phyloP scores from a whole-genome alignment of 1,140 invertebrate species.

The Cyrtorhinus lividipennis region DNA sequence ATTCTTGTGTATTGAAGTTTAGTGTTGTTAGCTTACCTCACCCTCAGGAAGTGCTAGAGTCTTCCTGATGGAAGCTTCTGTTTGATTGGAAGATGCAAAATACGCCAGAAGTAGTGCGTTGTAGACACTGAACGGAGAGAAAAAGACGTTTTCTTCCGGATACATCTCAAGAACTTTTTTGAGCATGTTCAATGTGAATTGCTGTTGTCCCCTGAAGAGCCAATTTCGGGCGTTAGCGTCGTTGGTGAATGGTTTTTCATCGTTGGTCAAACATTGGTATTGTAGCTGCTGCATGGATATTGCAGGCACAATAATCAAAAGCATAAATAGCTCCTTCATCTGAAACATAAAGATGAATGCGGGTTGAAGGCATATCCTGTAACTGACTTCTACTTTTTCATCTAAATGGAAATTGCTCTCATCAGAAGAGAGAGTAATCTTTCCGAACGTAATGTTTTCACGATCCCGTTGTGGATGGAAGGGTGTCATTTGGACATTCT shows the following conservation, averaged over 20 bases:
- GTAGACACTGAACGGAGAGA: constrained; percentile 76
- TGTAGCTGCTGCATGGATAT: no score
- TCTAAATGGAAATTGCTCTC: no score
- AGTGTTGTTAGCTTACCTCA: constrained; percentile 36
- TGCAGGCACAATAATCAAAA: constrained; percentile 12
- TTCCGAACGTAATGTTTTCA: no score
- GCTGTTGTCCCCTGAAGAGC: constrained; percentile 34
- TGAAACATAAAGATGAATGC: no score
- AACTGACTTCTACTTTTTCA: no score
- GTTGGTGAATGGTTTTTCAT: constrained; percentile 6
- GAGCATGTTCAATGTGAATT: constrained; percentile 53
- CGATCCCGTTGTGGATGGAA: no score
- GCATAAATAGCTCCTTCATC: constrained; percentile 10
- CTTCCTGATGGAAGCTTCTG: constrained; percentile 46
- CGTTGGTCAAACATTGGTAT: constrained; percentile 16
- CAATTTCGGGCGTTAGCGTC: constrained; percentile 7
- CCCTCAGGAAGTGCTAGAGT: constrained; percentile 39
- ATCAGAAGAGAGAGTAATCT: no score
- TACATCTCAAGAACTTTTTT: constrained; percentile 43
- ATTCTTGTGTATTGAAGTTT: no score
- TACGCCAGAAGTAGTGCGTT: constrained; percentile 64
- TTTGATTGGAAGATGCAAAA: constrained; percentile 53
- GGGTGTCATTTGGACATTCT: no score
- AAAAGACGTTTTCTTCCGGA: constrained; percentile 60
- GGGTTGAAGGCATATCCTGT: no score